Base-by-base conservation (phyloP, 2,888 invertebrate genomes). In the Epiperipatus broadwayi region DNA sequence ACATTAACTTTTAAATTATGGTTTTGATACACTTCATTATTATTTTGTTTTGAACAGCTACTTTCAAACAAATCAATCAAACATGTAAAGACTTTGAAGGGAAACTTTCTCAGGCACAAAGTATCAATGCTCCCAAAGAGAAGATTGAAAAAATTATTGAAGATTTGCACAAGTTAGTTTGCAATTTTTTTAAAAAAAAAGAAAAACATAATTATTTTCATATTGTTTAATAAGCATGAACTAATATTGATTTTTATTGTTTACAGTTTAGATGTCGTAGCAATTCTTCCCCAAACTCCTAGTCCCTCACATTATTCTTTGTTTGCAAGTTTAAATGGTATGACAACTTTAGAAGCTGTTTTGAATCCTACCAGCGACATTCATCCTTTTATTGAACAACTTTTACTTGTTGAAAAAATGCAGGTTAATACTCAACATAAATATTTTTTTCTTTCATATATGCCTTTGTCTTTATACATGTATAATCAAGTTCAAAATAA, bases 351-450 rank as follows among this genome's bases (percentile, higher is more conserved):
- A 27, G 78, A 84, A 60, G 75, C 87, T 22, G 65, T 84, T 29
- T 63, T 79, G 0, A 79, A 83, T 58, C 84, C 87, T 1, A 78
- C 80, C 49, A 76, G 75, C 39, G 78, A 85, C 48, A 73, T 83
- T 19, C 70, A 75, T 35, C 71, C 75, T 34, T 70, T 85, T 46
- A 77, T 80, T 1, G 74, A 76, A 47, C 81, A 87, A 54, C 61
- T 91, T 37, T 62, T 78, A 31, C 75, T 87, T 67, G 68, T 89
- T 36, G 78, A 85, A 56, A 72, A 77, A 46, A 65, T 87, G 1
- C 83, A 87, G 60, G 76, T 65, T 49, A 43, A 44, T n/a, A n/a
- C n/a, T n/a, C n/a, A n/a, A n/a, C n/a, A n/a, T n/a, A n/a, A n/a
- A n/a, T n/a, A n/a, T n/a, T n/a, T n/a, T n/a, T n/a, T n/a, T n/a